Evolutionary conservation across 1,140 invertebrate genomes (phyloP).

Genomic region (Maconellicoccus hirsutus): DNA sequence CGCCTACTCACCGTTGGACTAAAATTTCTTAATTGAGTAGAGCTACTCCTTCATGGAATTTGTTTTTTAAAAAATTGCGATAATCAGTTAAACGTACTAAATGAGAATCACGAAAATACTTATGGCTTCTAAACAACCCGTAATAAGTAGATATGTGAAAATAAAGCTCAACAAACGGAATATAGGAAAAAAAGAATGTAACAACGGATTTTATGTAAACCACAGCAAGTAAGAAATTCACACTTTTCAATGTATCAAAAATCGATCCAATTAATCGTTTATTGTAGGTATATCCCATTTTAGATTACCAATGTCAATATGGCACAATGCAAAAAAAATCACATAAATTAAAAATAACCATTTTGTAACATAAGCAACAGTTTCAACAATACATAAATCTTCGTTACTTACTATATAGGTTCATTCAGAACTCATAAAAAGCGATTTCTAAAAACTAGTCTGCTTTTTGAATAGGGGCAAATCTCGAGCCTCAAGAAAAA

Average conservation of each 20-base stretch:
- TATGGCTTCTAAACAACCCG: no score
- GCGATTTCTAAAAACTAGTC: slow-evolving; percentile 16
- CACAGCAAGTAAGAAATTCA: not conserved
- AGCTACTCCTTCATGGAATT: no score
- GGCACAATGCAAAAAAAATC: slow-evolving; percentile 11
- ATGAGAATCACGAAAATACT: no score
- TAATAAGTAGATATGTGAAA: no score
- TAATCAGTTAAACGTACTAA: no score
- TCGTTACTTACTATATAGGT: slow-evolving; percentile 14
- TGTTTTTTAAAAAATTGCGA: no score
- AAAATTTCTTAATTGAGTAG: no score
- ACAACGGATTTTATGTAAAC: not conserved
- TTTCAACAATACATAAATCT: slow-evolving; percentile 22
- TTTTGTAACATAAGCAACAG: slow-evolving; percentile 20
- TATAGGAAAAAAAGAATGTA: not conserved
- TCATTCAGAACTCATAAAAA: slow-evolving; percentile 21
- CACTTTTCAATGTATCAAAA: not conserved
- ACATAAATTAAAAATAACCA: slow-evolving; percentile 21
- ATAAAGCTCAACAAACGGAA: no score
- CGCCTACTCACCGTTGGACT: no score
- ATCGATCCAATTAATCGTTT: slow-evolving; percentile 4
- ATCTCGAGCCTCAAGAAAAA: slow-evolving; percentile 16
- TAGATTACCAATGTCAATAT: not conserved
- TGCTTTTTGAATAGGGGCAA: not conserved
- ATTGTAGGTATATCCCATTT: not conserved